A percentile compares a stretch with the other conserved stretches of the same genome.
phyloP scores from a whole-genome alignment of 2,888 invertebrate genomes.

The Danaus chrysippus region DNA sequence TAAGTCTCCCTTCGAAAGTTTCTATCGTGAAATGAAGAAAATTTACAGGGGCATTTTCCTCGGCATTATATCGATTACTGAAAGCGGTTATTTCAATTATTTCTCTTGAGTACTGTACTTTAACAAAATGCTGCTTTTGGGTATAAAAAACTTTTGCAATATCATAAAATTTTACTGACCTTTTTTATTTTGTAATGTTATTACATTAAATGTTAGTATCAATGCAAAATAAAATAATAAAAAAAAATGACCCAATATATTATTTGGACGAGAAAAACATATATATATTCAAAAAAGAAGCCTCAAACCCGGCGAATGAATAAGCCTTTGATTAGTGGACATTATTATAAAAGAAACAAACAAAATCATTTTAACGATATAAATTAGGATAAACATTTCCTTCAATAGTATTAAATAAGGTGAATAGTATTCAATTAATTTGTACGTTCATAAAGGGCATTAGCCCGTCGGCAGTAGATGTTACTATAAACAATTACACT shows the following conservation, averaged over 20 bases:
- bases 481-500: conserved; percentile 55
- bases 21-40: conserved; percentile 23
- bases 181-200: not conserved
- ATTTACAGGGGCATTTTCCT: conserved; percentile 20
- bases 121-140: conserved; percentile 4
- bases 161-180: not conserved
- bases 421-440: conserved; percentile 26
- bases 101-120: conserved; percentile 3
- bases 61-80: conserved; percentile 7
- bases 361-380: no score
- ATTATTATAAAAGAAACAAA: no score
- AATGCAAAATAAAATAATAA: not conserved
- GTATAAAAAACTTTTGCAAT: conserved; percentile 3
- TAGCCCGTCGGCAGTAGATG: conserved; percentile 41
- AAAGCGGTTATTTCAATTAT: conserved; percentile 8
- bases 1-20: conserved; percentile 25
- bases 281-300: no score
- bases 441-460: conserved; percentile 34
- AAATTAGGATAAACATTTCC: no score
- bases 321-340: no score
- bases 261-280: no score
- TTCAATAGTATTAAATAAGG: conserved; percentile 1
- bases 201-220: not conserved
- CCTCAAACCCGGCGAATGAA: no score
- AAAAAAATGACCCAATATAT: no score